Evolutionary conservation across 2,113 vertebrate genomes (phyloP).

Genomic region (Dipodomys merriami): DNA sequence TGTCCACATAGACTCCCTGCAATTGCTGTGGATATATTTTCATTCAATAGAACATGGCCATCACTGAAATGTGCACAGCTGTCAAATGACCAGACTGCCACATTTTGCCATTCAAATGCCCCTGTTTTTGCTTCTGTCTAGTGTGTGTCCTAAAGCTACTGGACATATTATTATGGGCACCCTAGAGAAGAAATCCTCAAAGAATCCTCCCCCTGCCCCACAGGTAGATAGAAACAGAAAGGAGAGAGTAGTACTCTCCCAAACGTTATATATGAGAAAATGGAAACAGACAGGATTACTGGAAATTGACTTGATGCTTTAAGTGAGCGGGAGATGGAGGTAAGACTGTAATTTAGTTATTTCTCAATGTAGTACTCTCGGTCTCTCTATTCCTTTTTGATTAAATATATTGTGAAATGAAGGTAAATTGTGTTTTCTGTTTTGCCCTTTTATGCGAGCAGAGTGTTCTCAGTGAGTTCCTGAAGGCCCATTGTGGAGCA

Average conservation of each 20-base stretch:
- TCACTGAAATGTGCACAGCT: slow-evolving; percentile 32
- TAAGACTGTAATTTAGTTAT: slow-evolving; percentile 16
- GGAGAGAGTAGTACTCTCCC: neutral
- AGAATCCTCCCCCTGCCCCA: neutral
- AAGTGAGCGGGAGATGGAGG: neutral
- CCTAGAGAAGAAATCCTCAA: neutral
- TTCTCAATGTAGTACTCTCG: neutral
- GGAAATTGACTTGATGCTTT: slow-evolving; percentile 22
- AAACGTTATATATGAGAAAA: neutral
- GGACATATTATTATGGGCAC: neutral
- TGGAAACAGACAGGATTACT: slow-evolving; percentile 3
- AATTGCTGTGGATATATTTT: slow-evolving; percentile 46
- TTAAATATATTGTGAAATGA: slow-evolving; percentile 24
- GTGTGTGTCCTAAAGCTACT: slow-evolving; percentile 11
- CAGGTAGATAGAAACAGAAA: slow-evolving; percentile 8
- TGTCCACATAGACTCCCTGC: neutral
- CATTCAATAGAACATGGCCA: slow-evolving; percentile 57
- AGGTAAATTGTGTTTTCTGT: slow-evolving; percentile 18
- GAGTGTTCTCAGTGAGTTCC: neutral
- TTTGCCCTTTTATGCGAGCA: slow-evolving; percentile 16
- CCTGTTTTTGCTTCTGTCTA: slow-evolving; percentile 46
- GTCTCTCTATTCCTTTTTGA: slow-evolving; percentile 23
- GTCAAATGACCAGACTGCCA: slow-evolving; percentile 46
- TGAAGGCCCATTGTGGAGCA: neutral
- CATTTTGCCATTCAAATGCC: slow-evolving; percentile 41